Conservation (phyloP, 2,888 invertebrate genomes). For the Philereme vetulata region DNA sequence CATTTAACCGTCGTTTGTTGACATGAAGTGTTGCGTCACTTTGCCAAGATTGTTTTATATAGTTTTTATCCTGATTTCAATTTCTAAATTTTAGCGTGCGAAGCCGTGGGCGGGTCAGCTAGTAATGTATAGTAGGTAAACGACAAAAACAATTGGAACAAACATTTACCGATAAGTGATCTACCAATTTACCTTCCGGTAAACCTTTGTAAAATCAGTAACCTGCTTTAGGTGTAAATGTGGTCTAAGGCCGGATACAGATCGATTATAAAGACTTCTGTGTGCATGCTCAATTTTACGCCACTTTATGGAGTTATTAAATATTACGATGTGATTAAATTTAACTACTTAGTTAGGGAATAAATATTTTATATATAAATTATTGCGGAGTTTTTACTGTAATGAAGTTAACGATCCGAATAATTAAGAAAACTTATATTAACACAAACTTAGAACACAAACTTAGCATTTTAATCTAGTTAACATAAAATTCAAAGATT, state of each 20-base stretch:
- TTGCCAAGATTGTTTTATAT: too few species aligned
- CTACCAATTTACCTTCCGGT: not conserved
- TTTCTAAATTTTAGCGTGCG: too few species aligned
- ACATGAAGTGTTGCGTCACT: too few species aligned
- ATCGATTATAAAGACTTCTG: constrained; percentile 44
- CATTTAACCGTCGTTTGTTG: too few species aligned
- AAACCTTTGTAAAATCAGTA: not conserved
- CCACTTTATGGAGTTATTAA: constrained; percentile 24
- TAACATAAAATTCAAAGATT: not conserved
- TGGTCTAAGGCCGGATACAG: constrained; percentile 41
- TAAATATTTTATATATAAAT: not conserved
- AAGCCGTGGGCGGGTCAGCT: too few species aligned
- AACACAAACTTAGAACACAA: not conserved
- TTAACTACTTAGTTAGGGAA: constrained; percentile 12
- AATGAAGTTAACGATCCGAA: constrained; percentile 6
- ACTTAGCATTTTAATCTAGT: too few species aligned
- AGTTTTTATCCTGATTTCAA: too few species aligned
- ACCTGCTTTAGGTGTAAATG: not conserved
- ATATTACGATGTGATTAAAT: constrained; percentile 24
- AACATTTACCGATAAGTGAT: too few species aligned
- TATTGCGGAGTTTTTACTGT: constrained; percentile 1
- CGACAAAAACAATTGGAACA: too few species aligned
- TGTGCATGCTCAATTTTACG: constrained; percentile 18
- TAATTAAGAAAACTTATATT: constrained; percentile 3
- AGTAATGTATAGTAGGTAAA: too few species aligned